Percentiles rank a stretch among this genome's conserved stretches.
phyloP scores from a whole-genome alignment of 2,797 vertebrate genomes.

The Enteromius unitaeniatus region DNA sequence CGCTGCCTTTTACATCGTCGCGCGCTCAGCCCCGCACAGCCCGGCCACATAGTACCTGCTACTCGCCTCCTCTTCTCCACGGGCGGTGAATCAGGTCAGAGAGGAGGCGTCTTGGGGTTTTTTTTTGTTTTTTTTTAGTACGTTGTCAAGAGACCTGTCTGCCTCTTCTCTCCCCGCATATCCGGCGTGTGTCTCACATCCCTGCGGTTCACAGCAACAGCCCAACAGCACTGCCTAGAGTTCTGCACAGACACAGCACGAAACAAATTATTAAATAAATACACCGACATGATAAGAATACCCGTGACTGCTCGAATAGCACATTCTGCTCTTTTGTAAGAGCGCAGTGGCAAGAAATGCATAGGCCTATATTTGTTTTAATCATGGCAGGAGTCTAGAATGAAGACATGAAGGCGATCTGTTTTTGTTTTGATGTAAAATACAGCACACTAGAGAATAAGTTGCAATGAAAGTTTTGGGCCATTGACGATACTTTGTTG shows the following conservation, averaged over 20 bases:
- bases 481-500: background rate
- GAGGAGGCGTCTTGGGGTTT: constrained; percentile 4
- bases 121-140: constrained; percentile 30
- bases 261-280: constrained; percentile 3
- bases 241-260: constrained; percentile 73
- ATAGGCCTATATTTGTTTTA: background rate
- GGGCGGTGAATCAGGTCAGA: constrained; percentile 56
- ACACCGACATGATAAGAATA: background rate
- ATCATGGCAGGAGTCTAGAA: background rate
- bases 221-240: constrained; percentile 79
- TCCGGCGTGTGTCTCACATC: constrained; percentile 62
- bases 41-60: constrained; percentile 17
- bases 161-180: constrained; percentile 52
- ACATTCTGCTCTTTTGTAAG: background rate
- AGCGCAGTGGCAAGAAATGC: background rate
- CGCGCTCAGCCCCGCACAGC: constrained; percentile 21
- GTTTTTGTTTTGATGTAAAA: background rate
- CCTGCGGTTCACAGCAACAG: constrained; percentile 66
- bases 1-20: constrained; percentile 29
- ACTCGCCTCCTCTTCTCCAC: background rate
- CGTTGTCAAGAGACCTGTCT: constrained; percentile 54
- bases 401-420: background rate
- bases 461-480: too few relatives aligned
- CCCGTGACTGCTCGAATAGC: background rate
- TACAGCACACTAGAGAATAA: background rate